A percentile compares a stretch with the other conserved stretches of the same genome.
Evolutionary conservation across 1,140 invertebrate species (phyloP).

Genomic region (Maniola jurtina): DNA sequence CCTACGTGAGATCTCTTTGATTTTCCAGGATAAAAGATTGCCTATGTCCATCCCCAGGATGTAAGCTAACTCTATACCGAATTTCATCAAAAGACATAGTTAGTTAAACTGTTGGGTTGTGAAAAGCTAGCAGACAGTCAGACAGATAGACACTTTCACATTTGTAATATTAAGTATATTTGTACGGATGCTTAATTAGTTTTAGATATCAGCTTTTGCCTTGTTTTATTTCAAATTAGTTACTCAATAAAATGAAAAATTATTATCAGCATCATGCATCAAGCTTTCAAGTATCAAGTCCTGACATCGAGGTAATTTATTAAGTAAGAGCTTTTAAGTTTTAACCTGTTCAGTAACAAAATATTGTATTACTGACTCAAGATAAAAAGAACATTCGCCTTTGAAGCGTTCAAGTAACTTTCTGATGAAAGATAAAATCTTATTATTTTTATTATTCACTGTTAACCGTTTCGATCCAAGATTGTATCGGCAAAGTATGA

Average conservation of each 20-base stretch:
- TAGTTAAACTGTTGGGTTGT: too few species aligned
- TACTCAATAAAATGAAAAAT: too few species aligned
- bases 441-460: background rate
- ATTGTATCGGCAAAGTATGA: constrained; percentile 3
- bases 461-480: background rate
- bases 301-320: background rate
- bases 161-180: too few species aligned
- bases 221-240: too few species aligned
- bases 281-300: background rate
- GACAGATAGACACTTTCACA: background rate
- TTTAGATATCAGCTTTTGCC: too few species aligned
- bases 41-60: too few species aligned
- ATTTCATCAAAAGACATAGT: too few species aligned
- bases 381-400: background rate
- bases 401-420: constrained; percentile 3
- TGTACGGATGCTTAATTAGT: too few species aligned
- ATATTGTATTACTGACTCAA: background rate
- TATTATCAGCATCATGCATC: background rate
- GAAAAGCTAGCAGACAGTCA: too few species aligned
- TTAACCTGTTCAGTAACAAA: constrained; percentile 7
- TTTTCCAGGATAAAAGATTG: too few species aligned
- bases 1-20: too few species aligned
- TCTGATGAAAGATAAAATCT: constrained; percentile 7
- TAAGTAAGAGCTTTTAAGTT: constrained; percentile 7
- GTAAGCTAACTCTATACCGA: too few species aligned